These are phyloP conservation scores for Ceriagrion tenellum DNA, from an alignment of 2,888 invertebrate genomes.

Conservation along the genomic window DNA sequence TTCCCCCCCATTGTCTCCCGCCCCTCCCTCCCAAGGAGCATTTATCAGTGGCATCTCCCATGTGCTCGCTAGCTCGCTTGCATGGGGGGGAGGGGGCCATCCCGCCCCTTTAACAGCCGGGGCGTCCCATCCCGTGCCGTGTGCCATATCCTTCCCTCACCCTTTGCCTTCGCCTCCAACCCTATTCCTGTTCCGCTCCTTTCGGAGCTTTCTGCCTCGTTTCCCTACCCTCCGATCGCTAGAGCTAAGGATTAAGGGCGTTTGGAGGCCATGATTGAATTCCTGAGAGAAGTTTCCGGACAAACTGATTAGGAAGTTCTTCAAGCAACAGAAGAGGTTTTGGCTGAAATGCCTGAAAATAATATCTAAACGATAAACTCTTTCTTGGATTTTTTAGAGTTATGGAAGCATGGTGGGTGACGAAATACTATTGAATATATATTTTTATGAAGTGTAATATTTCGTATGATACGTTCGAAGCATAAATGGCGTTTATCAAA, in stretches of 20 bases:
- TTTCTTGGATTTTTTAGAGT: too few relatives aligned
- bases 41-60: conserved; percentile 64
- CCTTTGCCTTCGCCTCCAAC: background rate
- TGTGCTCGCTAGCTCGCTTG: background rate
- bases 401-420: too few relatives aligned
- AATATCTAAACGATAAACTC: too few relatives aligned
- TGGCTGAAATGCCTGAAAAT: background rate
- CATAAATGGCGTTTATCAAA: too few relatives aligned
- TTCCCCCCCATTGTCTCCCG: background rate
- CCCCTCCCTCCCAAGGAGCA: conserved; percentile 40
- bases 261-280: too few relatives aligned
- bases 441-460: too few relatives aligned
- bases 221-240: background rate
- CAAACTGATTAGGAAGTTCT: too few relatives aligned
- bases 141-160: conserved; percentile 6
- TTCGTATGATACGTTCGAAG: too few relatives aligned
- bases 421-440: too few relatives aligned
- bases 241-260: background rate
- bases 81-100: background rate
- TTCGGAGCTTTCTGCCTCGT: background rate
- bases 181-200: background rate
- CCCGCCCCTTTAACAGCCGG: background rate
- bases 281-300: too few relatives aligned
- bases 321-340: too few relatives aligned
- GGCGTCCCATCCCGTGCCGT: background rate